Evolutionary conservation across 2,888 invertebrate species (phyloP).

Genomic region (Nymphalis c-album): DNA sequence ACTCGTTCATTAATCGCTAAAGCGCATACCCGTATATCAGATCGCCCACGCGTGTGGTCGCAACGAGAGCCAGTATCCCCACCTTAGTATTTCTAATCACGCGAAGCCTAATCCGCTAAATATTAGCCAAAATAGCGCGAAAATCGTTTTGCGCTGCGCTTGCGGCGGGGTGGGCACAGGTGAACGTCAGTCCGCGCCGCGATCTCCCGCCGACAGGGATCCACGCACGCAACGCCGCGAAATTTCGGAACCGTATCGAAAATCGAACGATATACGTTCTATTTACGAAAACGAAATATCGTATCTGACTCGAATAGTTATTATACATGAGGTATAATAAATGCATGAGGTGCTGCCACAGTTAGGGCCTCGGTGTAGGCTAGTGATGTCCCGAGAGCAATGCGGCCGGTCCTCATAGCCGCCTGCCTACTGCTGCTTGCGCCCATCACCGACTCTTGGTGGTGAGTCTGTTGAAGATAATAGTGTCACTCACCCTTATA

Average conservation of each 20-base stretch:
- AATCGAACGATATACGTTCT: constrained; percentile 52
- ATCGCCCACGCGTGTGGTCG: constrained; percentile 63
- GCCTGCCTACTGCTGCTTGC: constrained; percentile 92
- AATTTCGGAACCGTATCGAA: constrained; percentile 67
- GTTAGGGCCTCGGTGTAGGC: constrained; percentile 58
- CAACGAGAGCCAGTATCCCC: constrained; percentile 45
- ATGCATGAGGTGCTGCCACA: constrained; percentile 44
- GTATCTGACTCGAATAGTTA: constrained; percentile 20
- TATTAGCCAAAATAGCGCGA: constrained; percentile 81
- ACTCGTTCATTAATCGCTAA: constrained; percentile 58
- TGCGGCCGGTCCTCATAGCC: constrained; percentile 91
- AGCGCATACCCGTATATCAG: constrained; percentile 57
- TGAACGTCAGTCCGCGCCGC: constrained; percentile 75
- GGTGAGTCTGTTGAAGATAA: constrained; percentile 83
- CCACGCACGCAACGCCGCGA: constrained; percentile 71
- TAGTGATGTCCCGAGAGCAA: constrained; percentile 76
- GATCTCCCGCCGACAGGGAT: constrained; percentile 77
- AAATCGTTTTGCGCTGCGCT: constrained; percentile 75
- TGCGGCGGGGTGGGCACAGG: constrained; percentile 69
- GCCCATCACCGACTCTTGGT: constrained; percentile 93
- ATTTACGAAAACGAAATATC: constrained; percentile 19
- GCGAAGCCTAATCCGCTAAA: constrained; percentile 77
- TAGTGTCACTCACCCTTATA: constrained; percentile 20
- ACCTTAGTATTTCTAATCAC: constrained; percentile 64
- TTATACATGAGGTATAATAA: constrained; percentile 26